Evolutionary conservation across 2,888 invertebrate genomes (phyloP).

Genomic region (Caenorhabditis sp.): DNA sequence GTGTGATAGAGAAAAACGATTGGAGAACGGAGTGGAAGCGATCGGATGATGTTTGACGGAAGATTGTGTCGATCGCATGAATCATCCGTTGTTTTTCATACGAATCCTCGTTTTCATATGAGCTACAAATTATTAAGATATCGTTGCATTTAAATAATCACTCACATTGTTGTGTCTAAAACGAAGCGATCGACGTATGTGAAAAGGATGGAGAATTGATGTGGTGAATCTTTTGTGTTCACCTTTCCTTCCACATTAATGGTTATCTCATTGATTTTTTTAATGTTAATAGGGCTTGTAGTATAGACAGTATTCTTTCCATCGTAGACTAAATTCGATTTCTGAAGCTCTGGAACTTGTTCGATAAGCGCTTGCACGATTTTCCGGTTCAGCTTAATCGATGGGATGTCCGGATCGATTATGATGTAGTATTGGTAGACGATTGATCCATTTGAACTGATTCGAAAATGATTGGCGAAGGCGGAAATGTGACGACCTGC

Average conservation of each 20-base stretch:
- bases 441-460: slow-evolving; percentile 16
- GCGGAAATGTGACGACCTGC: slow-evolving; percentile 17
- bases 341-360: neutral
- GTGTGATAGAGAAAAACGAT: slow-evolving; percentile 60
- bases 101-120: neutral
- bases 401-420: slow-evolving; percentile 40
- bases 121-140: slow-evolving; percentile 11
- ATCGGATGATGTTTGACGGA: slow-evolving; percentile 50
- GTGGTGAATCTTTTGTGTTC: slow-evolving; percentile 27
- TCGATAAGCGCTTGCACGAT: slow-evolving; percentile 23
- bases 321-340: slow-evolving; percentile 35
- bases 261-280: slow-evolving; percentile 2
- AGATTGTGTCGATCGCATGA: slow-evolving; percentile 60
- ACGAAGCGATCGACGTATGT: slow-evolving; percentile 21
- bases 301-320: slow-evolving; percentile 49
- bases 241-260: slow-evolving; percentile 26
- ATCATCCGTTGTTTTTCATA: slow-evolving; percentile 35
- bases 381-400: slow-evolving; percentile 53
- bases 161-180: slow-evolving; percentile 40
- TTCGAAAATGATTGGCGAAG: slow-evolving; percentile 50
- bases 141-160: neutral
- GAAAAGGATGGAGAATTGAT: slow-evolving; percentile 10
- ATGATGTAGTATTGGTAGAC: slow-evolving; percentile 44
- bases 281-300: slow-evolving; percentile 6
- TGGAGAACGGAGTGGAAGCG: slow-evolving; percentile 52